Evolutionary conservation across 2,797 vertebrate genomes (phyloP), one percentile per base, ranked within the genome.

Genomic region (Odontamblyopus rebecca): DNA sequence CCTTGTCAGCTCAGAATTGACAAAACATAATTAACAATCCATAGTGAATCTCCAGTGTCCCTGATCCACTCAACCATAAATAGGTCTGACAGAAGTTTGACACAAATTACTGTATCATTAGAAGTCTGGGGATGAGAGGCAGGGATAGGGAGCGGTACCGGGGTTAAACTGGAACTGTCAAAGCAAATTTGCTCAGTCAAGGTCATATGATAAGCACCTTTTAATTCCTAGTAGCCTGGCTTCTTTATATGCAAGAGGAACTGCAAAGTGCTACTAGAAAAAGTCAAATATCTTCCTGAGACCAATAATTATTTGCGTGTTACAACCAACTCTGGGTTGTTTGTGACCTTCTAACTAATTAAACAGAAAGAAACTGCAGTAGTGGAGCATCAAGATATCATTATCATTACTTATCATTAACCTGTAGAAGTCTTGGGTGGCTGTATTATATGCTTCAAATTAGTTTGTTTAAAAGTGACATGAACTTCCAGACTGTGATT

Each of bases 1-100:
- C 68, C 61, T 69, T 59, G 74, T 74, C n/a, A 19, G 65, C 67
- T 71, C 56, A 27, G 70, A 91, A 89, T 89, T 87, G 61, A 90
- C 75, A 68, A 54, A 56, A 8, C 62, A 76, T 86, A 75, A 71
- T 80, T 81, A 71, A 79, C 62, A 60, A 81, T 70, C 75, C 73
- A 73, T 66, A 69, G 67, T 44, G 72, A 87, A 67, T 64, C 63
- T 32, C 16, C 26, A 18, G 62, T 67, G 19, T 63, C 56, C 35
- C 12, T 15, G 1, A 68, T 77, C 61, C 11, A 44, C 69, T 72
- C 7, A 1, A 44, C 74, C 80, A 86, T 82, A 80, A 89, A 88
- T 80, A 92, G 75, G 70, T 75, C 69, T 62, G 69, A 63, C 44
- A 61, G 29, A 76, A 81, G 71, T 78, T 76, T 74, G 70, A 74